Conservation (phyloP, 2,113 vertebrate species). For the Microtus oregoni region DNA sequence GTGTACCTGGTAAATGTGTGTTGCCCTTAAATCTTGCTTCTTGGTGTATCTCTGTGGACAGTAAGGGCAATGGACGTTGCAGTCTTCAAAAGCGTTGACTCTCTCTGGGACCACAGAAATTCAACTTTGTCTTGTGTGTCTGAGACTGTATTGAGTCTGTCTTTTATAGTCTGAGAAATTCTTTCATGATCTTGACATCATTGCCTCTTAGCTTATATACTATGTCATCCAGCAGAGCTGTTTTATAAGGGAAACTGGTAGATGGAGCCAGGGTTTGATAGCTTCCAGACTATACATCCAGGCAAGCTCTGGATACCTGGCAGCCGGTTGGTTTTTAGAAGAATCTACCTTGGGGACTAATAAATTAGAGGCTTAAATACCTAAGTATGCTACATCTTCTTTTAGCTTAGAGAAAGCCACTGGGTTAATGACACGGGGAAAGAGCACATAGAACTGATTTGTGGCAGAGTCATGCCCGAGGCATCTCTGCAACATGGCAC, state of each 20-base stretch:
- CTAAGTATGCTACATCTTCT: not conserved
- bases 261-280: not conserved
- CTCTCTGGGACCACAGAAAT: not conserved
- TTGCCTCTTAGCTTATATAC: not conserved
- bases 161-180: not conserved
- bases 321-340: not conserved
- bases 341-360: not conserved
- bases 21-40: not conserved
- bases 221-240: not conserved
- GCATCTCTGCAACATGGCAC: rapidly evolving
- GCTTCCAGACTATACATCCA: not conserved
- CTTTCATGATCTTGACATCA: not conserved
- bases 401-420: not conserved
- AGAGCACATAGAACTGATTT: not conserved
- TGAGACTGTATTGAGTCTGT: not conserved
- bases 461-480: not conserved
- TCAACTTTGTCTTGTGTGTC: not conserved
- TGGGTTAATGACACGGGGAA: not conserved
- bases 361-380: not conserved
- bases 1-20: constrained; percentile 13
- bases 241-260: not conserved
- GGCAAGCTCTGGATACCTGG: not conserved
- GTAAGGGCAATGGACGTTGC: not conserved
- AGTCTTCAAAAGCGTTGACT: not conserved
- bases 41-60: not conserved